Evolutionary conservation across 2,797 vertebrate species (phyloP).

Genomic region (Thaleichthys pacificus): DNA sequence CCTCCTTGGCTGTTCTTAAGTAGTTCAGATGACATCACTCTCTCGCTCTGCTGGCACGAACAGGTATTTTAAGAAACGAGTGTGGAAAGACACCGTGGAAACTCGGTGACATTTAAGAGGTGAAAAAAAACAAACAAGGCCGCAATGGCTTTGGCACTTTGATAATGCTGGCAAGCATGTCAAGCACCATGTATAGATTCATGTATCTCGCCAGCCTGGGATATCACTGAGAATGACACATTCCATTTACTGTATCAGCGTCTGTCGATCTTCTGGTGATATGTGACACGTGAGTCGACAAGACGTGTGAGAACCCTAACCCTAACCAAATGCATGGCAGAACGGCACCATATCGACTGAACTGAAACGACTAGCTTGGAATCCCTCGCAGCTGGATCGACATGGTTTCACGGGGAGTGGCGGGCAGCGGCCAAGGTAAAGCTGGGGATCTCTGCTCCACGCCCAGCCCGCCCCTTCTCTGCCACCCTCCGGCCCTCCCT

Average conservation of each 20-base stretch:
- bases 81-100: constrained; percentile 47
- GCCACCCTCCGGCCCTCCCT: background rate
- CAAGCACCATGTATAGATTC: too few species aligned
- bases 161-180: background rate
- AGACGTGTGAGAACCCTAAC: background rate
- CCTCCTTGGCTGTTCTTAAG: constrained; percentile 50
- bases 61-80: constrained; percentile 57
- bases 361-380: background rate
- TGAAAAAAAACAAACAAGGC: constrained; percentile 14
- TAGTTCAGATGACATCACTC: constrained; percentile 62
- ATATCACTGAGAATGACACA: background rate
- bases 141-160: background rate
- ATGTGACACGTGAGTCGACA: background rate
- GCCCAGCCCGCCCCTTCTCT: background rate
- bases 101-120: constrained; percentile 32
- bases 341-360: background rate
- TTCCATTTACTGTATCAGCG: background rate
- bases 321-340: background rate
- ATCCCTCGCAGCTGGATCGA: background rate
- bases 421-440: constrained; percentile 19
- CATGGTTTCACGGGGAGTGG: constrained; percentile 1
- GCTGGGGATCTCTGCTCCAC: constrained; percentile 9
- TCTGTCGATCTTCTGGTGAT: background rate
- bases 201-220: background rate
- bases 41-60: constrained; percentile 41